A percentile compares a stretch with the other conserved stretches of the same genome.
Evolutionary conservation across 2,888 invertebrate genomes (phyloP).

Genomic region (Pseudeuparius sepicola): DNA sequence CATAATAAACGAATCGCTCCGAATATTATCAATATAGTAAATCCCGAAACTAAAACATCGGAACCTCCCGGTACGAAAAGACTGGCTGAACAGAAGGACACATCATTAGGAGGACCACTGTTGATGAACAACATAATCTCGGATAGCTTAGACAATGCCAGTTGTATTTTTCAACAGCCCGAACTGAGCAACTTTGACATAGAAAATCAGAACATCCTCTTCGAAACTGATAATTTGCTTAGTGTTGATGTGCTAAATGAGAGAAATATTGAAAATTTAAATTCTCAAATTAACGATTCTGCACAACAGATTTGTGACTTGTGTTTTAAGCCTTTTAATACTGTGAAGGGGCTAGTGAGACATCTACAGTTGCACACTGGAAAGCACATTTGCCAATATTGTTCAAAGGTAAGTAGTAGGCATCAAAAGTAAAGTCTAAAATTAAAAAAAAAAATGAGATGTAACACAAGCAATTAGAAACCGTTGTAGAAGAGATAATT

Average conservation of each 20-base stretch:
- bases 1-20: slow-evolving; percentile 8
- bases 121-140: slow-evolving; percentile 29
- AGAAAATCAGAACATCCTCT: slow-evolving; percentile 26
- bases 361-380: slow-evolving; percentile 46
- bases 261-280: too few species aligned
- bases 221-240: slow-evolving; percentile 31
- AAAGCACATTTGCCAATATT: slow-evolving; percentile 40
- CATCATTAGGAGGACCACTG: slow-evolving; percentile 31
- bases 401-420: slow-evolving; percentile 35
- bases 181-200: slow-evolving; percentile 27
- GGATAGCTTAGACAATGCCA: slow-evolving; percentile 33
- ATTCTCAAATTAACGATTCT: too few species aligned
- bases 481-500: too few species aligned
- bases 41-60: too few species aligned
- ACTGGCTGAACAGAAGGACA: slow-evolving; percentile 20
- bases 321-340: slow-evolving; percentile 32
- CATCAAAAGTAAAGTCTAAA: too few species aligned
- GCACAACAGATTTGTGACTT: slow-evolving; percentile 31
- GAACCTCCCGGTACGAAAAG: slow-evolving; percentile 6
- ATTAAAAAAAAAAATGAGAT: too few species aligned
- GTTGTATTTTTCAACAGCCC: slow-evolving; percentile 27
- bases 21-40: too few species aligned
- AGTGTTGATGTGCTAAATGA: slow-evolving; percentile 31
- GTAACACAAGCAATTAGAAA: too few species aligned
- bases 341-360: slow-evolving; percentile 25